Evolutionary conservation across 2,797 vertebrate genomes (phyloP).

Genomic region (Urosaurus nigricauda): DNA sequence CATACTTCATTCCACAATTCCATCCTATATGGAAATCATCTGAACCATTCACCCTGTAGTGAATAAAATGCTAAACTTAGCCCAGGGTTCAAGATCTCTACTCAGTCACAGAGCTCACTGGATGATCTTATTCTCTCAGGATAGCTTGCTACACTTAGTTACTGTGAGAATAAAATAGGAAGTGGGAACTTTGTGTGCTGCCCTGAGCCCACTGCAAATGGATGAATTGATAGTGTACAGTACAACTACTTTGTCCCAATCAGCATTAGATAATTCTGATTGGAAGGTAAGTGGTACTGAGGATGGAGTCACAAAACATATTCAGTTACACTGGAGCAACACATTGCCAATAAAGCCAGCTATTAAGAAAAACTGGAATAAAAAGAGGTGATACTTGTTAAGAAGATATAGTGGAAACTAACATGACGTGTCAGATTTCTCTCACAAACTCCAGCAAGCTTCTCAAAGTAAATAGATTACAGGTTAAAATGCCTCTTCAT

Average conservation of each 20-base stretch:
- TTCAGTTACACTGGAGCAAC: not conserved
- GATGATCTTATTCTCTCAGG: not conserved
- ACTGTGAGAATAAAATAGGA: not conserved
- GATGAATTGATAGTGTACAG: not conserved
- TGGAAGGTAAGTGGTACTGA: not conserved
- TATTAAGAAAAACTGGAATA: not conserved
- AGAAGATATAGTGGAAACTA: not conserved
- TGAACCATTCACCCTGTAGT: not conserved
- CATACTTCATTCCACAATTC: not conserved
- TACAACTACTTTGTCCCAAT: not conserved
- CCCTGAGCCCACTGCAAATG: not conserved
- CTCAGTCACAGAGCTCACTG: not conserved
- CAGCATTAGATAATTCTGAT: not conserved
- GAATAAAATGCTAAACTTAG: not conserved
- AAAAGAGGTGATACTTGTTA: not conserved
- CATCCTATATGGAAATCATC: not conserved
- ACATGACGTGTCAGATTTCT: not conserved
- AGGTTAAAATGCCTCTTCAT: not conserved
- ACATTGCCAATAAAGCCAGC: not conserved
- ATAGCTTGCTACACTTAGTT: not conserved
- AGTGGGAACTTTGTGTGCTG: not conserved
- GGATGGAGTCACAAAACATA: not conserved
- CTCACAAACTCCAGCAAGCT: not conserved
- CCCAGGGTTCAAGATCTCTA: not conserved
- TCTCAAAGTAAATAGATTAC: constrained; percentile 9